These are phyloP conservation scores for Loripinus fragilis DNA, from an alignment of 2,888 invertebrate genomes.

Conservation along the genomic window DNA sequence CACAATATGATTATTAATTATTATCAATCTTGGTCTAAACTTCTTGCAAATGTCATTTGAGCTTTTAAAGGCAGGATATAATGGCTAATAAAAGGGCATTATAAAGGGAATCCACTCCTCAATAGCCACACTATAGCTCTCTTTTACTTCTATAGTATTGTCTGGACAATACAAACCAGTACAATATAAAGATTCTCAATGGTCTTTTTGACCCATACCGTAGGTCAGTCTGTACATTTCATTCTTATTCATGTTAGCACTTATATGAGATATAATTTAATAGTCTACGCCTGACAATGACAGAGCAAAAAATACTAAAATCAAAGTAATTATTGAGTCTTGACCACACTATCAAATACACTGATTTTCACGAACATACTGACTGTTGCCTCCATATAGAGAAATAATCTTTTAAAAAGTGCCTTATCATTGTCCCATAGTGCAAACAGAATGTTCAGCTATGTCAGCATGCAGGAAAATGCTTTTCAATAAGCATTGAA, in stretches of 20 bases:
- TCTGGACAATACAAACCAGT: neutral
- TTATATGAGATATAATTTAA: constrained; percentile 9
- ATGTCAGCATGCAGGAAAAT: too few species aligned
- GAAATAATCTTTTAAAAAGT: too few species aligned
- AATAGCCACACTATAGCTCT: neutral
- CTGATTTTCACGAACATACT: too few species aligned
- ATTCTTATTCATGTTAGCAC: constrained; percentile 12
- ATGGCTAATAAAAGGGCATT: constrained; percentile 7
- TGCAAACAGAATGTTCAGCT: too few species aligned
- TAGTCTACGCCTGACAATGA: neutral
- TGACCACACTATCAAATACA: too few species aligned
- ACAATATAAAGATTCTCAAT: neutral
- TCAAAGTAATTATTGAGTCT: neutral
- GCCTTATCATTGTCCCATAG: too few species aligned
- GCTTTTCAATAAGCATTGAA: too few species aligned
- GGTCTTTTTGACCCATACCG: constrained; percentile 1
- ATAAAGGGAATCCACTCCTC: neutral
- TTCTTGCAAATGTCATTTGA: too few species aligned
- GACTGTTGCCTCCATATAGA: too few species aligned
- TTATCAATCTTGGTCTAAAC: too few species aligned
- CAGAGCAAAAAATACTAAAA: neutral
- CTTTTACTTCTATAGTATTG: neutral
- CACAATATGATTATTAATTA: too few species aligned
- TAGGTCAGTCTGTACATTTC: constrained; percentile 4
- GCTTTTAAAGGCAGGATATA: too few species aligned